A percentile compares a stretch with the other conserved stretches of the same genome.
Evolutionary conservation across 2,113 vertebrate genomes (phyloP).

Genomic region (Coryphaenoides rupestris): DNA sequence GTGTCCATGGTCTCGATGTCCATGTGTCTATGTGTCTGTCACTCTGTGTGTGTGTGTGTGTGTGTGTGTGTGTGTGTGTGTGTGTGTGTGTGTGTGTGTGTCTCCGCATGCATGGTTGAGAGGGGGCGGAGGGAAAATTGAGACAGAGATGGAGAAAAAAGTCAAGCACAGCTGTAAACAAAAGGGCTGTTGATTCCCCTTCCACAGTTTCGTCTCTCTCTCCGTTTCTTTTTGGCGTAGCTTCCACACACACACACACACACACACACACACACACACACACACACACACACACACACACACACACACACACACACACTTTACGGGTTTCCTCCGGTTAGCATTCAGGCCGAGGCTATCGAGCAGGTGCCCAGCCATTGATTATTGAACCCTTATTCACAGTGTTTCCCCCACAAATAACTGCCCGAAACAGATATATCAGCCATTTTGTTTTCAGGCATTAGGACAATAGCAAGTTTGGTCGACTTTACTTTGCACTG

Average conservation of each 20-base stretch:
- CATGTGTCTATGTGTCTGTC: conserved; percentile 14
- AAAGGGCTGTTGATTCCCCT: conserved; percentile 57
- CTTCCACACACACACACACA: too few species aligned
- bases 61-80: conserved; percentile 3
- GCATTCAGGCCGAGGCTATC: conserved; percentile 16
- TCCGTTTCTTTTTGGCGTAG: too few species aligned
- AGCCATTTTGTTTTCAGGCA: neutral
- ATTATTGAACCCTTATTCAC: neutral
- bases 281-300: too few species aligned
- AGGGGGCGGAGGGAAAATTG: neutral
- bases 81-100: conserved; percentile 15
- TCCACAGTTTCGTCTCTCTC: conserved; percentile 28
- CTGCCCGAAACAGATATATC: too few species aligned
- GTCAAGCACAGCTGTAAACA: conserved; percentile 61
- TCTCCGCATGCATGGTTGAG: too few species aligned
- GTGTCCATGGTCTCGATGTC: conserved; percentile 15
- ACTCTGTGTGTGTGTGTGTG: neutral
- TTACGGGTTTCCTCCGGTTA: conserved; percentile 33
- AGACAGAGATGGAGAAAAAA: conserved; percentile 30
- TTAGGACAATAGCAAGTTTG: too few species aligned
- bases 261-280: too few species aligned
- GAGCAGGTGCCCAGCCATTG: conserved; percentile 52
- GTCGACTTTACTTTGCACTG: too few species aligned
- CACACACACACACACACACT: conserved; percentile 30
- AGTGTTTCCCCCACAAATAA: neutral